Conservation (phyloP, 2,797 vertebrate genomes). For the Orientallactaga sibirica region DNA sequence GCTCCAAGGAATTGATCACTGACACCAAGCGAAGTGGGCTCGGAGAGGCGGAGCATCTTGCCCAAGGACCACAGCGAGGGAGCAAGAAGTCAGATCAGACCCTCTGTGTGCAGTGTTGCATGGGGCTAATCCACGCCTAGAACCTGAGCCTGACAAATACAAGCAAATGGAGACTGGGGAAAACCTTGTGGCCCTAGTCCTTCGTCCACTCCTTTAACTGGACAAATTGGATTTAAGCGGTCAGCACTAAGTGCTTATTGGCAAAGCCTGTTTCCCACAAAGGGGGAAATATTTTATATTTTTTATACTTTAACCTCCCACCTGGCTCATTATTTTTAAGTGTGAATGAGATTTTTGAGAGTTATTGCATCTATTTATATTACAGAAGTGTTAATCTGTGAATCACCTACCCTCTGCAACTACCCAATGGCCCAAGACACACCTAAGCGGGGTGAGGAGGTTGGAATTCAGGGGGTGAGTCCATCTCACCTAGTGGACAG, state of each 20-base stretch:
- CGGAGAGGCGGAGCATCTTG: accelerated
- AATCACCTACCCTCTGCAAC: constrained; percentile 80
- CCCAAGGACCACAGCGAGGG: accelerated
- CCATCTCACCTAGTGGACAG: accelerated
- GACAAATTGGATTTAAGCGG: constrained; percentile 64
- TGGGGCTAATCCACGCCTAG: accelerated
- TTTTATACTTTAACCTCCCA: constrained; percentile 79
- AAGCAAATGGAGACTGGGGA: background rate
- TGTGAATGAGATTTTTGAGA: constrained; percentile 77
- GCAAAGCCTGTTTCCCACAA: constrained; percentile 79
- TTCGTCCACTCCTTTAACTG: constrained; percentile 15
- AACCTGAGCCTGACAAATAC: background rate
- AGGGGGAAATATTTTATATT: constrained; percentile 81
- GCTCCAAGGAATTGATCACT: accelerated
- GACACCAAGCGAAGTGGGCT: background rate
- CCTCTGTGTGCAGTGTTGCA: accelerated
- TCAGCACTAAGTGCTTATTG: constrained; percentile 70
- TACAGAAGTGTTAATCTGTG: constrained; percentile 74
- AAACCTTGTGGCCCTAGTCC: background rate
- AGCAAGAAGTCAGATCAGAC: background rate
- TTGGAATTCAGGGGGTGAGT: background rate
- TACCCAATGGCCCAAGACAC: constrained; percentile 55
- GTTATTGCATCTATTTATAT: constrained; percentile 78
- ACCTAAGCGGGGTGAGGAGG: background rate
- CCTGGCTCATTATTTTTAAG: constrained; percentile 77